Evolutionary conservation across 64 coral and sea anemone genomes (phyloP).

Genomic region (Pocillopora verrucosa): DNA sequence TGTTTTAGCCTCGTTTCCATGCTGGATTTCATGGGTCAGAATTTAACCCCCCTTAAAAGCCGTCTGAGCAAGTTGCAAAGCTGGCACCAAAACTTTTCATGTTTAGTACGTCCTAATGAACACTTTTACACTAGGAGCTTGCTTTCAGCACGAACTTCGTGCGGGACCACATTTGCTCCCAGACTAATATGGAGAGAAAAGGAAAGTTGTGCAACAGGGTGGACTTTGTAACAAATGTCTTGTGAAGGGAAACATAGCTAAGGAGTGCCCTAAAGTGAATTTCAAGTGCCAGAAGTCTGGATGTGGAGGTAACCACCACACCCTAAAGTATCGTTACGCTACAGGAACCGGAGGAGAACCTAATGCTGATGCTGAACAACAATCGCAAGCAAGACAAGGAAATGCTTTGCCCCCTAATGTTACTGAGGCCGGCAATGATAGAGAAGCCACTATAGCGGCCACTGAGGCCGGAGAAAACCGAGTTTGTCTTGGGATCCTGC

Average conservation of each 20-base stretch:
- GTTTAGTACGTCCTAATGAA: conserved; percentile 48
- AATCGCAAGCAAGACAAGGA: neutral
- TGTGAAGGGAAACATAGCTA: no score
- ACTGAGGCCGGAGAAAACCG: conserved; percentile 42
- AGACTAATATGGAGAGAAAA: conserved; percentile 20
- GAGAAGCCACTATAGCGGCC: neutral
- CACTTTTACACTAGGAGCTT: conserved; percentile 48
- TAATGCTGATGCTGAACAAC: neutral
- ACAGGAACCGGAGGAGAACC: neutral
- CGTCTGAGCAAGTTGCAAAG: conserved; percentile 67
- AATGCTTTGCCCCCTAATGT: neutral
- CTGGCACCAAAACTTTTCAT: conserved; percentile 74
- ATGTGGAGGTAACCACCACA: conserved; percentile 35
- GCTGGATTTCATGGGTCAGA: no score
- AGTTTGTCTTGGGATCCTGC: conserved; percentile 70
- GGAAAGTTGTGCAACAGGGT: no score
- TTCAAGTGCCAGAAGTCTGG: conserved; percentile 10
- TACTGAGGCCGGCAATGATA: neutral
- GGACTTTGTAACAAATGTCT: no score
- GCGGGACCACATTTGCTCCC: conserved; percentile 68
- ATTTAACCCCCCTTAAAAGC: conserved; percentile 43
- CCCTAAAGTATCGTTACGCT: conserved; percentile 8
- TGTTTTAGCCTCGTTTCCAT: neutral
- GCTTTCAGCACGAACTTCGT: conserved; percentile 60
- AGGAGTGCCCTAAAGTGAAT: neutral